Evolutionary conservation across 2,797 vertebrate genomes (phyloP), one percentile per base, ranked within the genome.

Genomic region (Oreonectes daqikongensis): DNA sequence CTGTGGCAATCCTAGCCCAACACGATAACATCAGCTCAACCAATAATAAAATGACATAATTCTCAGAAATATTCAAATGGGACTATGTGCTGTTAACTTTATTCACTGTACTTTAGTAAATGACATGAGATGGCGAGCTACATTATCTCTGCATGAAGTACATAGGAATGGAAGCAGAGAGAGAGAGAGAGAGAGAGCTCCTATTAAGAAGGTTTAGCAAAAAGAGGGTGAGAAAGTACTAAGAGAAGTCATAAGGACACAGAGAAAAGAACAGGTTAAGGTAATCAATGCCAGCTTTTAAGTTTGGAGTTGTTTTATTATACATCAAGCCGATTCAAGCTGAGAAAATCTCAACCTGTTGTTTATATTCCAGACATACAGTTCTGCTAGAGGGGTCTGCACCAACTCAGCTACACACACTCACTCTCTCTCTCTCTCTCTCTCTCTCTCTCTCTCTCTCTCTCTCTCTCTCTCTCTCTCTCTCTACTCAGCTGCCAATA

Each of bases 361-460:
- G 60, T 74, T 42, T 74, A 50, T 55, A 20, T 74, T 65, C 52
- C 17, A 26, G 46, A 10, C 14, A 35, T 63, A 72, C 22, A 73
- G 60, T 53, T 3, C 35, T 74, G 63, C 38, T 38, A 75, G 38
- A 66, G n/a, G 63, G 44, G 15, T 46, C 72, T 66, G 48, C 48
- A 30, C 32, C 11, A 53, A 10, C 11, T 74, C 22, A 9, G 17
- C 5, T 53, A 61, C 42, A 20, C 20, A 9, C n/a, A n/a, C n/a
- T n/a, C n/a, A n/a, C 11, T 35, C 32, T 35, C 10, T 72, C 30
- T 52, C 48, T 53, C 14, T 3, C 11, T 35, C 32, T 35, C 10
- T 72, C 30, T 52, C 48, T 53, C 14, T 3, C 11, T 35, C 32
- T 35, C 10, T 72, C 30, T 52, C 48, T 53, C 14, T 3, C 11